Evolutionary conservation across 2,113 vertebrate genomes (phyloP), one percentile per base, ranked within the genome.

Genomic region (Pycnonotus jocosus): DNA sequence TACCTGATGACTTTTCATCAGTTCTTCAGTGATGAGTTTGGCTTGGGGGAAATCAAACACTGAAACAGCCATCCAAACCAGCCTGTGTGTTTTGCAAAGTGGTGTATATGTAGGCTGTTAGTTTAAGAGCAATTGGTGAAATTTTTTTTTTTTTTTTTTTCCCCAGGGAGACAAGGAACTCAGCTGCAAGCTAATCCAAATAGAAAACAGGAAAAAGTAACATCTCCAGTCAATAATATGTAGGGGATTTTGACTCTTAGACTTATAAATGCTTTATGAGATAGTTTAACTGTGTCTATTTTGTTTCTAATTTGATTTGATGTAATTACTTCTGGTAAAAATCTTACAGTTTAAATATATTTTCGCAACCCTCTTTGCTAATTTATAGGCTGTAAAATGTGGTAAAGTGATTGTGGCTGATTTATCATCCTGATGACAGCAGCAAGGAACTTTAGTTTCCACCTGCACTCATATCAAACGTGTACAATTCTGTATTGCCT

Each of bases 231-330:
- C 7, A 64, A 47, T 27, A 42, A n/a, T 44, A 50, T 27, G 10
- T 14, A 5, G 1, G 0, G 3, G 1, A 4, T 5, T 80, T 82
- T n/a, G 9, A 54, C 18, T 58, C 13, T 51, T 72, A 71, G 28
- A 66, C 7, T 9, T 71, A 17, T 37, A 62, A 72, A 13, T 80
- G 27, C 13, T 33, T 44, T 1, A 4, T 71, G 19, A 81, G 30
- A 31, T 16, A 51, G 9, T 38, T 81, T 57, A 79, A 38, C 17
- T 82, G 11, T 5, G 11, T n/a, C 10, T 61, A 6, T 28, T 87
- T 81, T 62, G 13, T 35, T 93, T 79, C 40, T 45, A 40, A 45
- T 78, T 71, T 61, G 10, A 61, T 74, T 30, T n/a, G 7, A 31
- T 22, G 2, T 14, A 66, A 81, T 28, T 61, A 54, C 3, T 42